Conservation (phyloP, 2,888 invertebrate species). For the Fissipunctia ypsillon region DNA sequence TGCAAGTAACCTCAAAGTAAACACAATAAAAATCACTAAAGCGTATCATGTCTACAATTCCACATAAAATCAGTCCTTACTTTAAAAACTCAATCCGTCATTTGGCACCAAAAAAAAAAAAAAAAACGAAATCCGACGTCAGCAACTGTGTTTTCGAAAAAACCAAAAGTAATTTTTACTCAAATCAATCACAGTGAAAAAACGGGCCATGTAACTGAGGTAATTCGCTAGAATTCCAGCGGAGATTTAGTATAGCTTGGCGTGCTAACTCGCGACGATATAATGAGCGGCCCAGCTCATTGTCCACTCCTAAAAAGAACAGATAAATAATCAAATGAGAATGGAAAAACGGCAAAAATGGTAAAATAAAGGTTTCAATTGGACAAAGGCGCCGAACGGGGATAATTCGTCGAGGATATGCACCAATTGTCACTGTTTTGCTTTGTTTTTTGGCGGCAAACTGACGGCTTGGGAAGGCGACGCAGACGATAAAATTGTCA, state of each 20-base stretch:
- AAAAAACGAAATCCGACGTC: constrained; percentile 48
- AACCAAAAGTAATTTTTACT: constrained; percentile 88
- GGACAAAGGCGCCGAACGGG: constrained; percentile 89
- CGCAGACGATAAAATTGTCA: constrained; percentile 84
- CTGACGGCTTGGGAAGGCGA: constrained; percentile 75
- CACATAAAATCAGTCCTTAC: constrained; percentile 22
- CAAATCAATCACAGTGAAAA: constrained; percentile 89
- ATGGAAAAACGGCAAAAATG: constrained; percentile 90
- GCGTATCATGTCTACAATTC: constrained; percentile 10
- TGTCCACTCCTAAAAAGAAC: constrained; percentile 86
- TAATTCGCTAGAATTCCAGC: constrained; percentile 90
- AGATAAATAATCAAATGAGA: constrained; percentile 91
- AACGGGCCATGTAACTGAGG: constrained; percentile 84
- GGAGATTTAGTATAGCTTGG: constrained; percentile 87
- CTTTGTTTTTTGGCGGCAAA: constrained; percentile 81
- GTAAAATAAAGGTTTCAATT: constrained; percentile 89
- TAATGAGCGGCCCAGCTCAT: constrained; percentile 85
- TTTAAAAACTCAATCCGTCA: constrained; percentile 61
- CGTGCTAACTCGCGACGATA: constrained; percentile 86
- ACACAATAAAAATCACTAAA: not conserved
- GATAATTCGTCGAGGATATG: constrained; percentile 90
- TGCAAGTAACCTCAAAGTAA: not conserved
- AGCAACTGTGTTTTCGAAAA: constrained; percentile 72
- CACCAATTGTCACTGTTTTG: constrained; percentile 90
- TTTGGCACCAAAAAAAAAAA: constrained; percentile 27